These are phyloP conservation scores for Gymnopithys bicolor DNA, from an alignment of 2,797 vertebrate species.

Conservation along the genomic window DNA sequence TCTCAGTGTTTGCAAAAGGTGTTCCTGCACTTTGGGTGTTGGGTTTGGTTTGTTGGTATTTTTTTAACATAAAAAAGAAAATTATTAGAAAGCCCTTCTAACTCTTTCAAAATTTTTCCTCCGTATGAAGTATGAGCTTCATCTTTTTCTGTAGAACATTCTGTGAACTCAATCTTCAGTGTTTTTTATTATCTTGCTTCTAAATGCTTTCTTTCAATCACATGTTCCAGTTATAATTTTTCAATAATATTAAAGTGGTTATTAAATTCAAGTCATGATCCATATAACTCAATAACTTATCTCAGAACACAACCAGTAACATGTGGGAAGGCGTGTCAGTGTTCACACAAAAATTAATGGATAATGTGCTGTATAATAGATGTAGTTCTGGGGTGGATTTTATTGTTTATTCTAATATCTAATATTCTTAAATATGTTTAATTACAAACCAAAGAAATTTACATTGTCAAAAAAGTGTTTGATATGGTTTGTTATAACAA, in stretches of 20 bases:
- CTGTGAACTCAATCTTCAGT: neutral
- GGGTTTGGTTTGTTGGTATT: fast-evolving
- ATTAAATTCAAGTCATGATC: neutral
- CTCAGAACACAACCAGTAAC: neutral
- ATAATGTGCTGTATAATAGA: neutral
- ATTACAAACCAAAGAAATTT: neutral
- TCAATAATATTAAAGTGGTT: neutral
- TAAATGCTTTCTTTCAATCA: neutral
- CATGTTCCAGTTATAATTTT: neutral
- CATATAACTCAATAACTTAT: neutral
- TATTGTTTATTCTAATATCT: neutral
- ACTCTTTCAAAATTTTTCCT: neutral
- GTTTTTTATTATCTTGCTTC: neutral
- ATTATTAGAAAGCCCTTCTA: neutral
- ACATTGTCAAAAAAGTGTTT: neutral
- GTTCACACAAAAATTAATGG: neutral
- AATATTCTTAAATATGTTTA: neutral
- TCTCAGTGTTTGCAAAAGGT: neutral
- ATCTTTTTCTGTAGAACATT: neutral
- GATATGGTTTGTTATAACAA: neutral
- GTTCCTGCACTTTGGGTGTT: neutral
- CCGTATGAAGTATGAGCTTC: neutral
- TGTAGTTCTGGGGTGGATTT: fast-evolving
- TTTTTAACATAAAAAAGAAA: neutral
- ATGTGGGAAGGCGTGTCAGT: neutral